Conservation (phyloP, 1,140 invertebrate species). For the Drosophila paulistorum region DNA sequence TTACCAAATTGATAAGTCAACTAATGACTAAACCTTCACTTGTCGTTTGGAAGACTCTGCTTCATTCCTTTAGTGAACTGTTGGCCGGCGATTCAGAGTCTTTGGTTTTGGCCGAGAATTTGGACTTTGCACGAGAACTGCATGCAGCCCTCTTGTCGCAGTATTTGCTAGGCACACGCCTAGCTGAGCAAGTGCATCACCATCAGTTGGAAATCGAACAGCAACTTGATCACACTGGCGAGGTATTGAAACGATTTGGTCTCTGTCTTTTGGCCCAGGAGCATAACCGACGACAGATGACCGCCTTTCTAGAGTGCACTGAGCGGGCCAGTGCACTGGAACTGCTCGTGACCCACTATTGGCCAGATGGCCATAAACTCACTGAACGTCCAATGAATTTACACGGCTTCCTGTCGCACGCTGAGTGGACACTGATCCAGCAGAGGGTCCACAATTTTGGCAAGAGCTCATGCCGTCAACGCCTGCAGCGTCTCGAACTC, state of each 20-base stretch:
- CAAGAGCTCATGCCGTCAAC: conserved; percentile 55
- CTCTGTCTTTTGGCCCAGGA: conserved; percentile 53
- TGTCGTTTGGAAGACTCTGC: conserved; percentile 75
- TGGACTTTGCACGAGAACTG: conserved; percentile 61
- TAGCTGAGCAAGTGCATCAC: conserved; percentile 66
- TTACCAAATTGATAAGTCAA: conserved; percentile 61
- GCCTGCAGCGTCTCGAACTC: conserved; percentile 59
- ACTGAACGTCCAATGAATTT: conserved; percentile 21
- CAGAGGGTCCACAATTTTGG: conserved; percentile 78
- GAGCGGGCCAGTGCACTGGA: conserved; percentile 59
- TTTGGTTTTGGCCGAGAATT: conserved; percentile 28
- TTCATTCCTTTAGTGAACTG: conserved; percentile 61
- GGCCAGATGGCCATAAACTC: conserved; percentile 54
- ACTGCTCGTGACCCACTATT: conserved; percentile 58
- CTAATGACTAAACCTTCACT: conserved; percentile 75
- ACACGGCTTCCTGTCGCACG: conserved; percentile 52
- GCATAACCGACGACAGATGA: conserved; percentile 72
- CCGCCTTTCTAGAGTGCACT: conserved; percentile 68
- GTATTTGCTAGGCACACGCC: conserved; percentile 64
- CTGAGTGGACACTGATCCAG: conserved; percentile 68
- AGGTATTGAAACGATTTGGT: conserved; percentile 61
- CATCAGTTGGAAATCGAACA: conserved; percentile 44
- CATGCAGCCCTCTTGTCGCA: conserved; percentile 68
- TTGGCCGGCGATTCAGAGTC: conserved; percentile 28
- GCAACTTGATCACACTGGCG: conserved; percentile 41